Percentiles rank a stretch among this genome's conserved stretches.
These are phyloP conservation scores for Bilobella aurantiaca DNA, from an alignment of 1,140 invertebrate species.

Conservation along the genomic window DNA sequence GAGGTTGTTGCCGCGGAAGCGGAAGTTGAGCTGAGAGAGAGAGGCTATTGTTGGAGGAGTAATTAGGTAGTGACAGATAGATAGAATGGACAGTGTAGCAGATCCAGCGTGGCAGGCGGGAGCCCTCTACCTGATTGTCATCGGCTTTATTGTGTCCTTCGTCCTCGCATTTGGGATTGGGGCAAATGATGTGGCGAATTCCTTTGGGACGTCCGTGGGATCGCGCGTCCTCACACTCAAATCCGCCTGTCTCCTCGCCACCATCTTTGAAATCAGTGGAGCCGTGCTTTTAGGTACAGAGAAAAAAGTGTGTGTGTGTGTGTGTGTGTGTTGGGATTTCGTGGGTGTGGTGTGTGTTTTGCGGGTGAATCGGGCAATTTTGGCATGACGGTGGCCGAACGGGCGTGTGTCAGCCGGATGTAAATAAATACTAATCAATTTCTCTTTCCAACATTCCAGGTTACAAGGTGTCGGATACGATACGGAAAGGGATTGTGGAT, in stretches of 20 bases:
- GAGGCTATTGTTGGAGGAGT: too few species aligned
- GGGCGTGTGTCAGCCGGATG: too few species aligned
- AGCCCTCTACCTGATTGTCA: constrained; percentile 45
- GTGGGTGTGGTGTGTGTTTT: too few species aligned
- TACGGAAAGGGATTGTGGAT: constrained; percentile 93
- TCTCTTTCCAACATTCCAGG: constrained; percentile 49
- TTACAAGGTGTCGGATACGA: constrained; percentile 93
- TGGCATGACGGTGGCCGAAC: too few species aligned
- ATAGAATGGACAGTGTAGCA: too few species aligned
- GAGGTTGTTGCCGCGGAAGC: too few species aligned
- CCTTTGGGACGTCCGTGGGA: constrained; percentile 94
- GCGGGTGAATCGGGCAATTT: too few species aligned
- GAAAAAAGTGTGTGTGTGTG: too few species aligned
- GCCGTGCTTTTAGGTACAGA: constrained; percentile 78
- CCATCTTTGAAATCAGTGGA: constrained; percentile 87
- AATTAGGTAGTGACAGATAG: too few species aligned
- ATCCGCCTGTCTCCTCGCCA: constrained; percentile 86
- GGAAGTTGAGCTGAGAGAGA: too few species aligned
- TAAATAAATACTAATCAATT: too few species aligned
- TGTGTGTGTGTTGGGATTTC: too few species aligned
- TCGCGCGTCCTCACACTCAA: constrained; percentile 85
- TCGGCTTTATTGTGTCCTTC: constrained; percentile 52
- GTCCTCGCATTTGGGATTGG: constrained; percentile 54
- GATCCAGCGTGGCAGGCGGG: constrained; percentile 30
- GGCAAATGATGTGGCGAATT: constrained; percentile 55